Evolutionary conservation across 1,140 invertebrate genomes (phyloP), one percentile per base, ranked within the genome.

Genomic region (Ganaspis sp.): DNA sequence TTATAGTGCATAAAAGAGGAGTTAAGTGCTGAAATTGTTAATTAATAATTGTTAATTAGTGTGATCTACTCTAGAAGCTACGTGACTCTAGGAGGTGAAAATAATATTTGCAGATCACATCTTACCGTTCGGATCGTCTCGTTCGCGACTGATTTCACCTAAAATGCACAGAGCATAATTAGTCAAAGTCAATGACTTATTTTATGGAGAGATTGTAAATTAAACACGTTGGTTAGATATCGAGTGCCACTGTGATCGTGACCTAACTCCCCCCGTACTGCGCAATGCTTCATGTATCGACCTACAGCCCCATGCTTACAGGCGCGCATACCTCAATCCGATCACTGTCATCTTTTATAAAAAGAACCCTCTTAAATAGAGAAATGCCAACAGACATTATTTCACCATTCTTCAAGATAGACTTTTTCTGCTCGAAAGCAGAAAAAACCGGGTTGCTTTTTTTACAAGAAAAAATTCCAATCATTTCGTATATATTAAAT

Each of bases 141-240:
- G 92, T 83, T 92, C 90, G 49, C 92, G 91, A 87, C 90, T 92
- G 85, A 92, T 91, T 84, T 93, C 93, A 93, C 93, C 93, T 93
- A 93, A 90, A 89, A 91, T 85, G 85, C 83, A 88, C 81, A 83
- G 53, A 86, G 49, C 37, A 73, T 49, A 79, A 84, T 87, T 86
- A 86, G 79, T 85, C 37, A 72, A 75, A 72, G 75, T 77, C 75
- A 78, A 29, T 53, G 64, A 73, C 73, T 69, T 0, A 69, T 75
- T 40, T 73, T 23, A 74, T 64, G 72, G 77, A 76, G 69, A 72
- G 64, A 70, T 70, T 75, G 78, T 23, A 78, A 76, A 79, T 79
- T 70, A 83, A 69, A 69, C 83, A 85, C 77, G 84, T 84, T 84
- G 76, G 80, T 85, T 77, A 80, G 80, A 79, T 80, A 53, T 80